These are phyloP conservation scores for Podargus strigoides DNA, from an alignment of 2,797 vertebrate species.

Conservation along the genomic window DNA sequence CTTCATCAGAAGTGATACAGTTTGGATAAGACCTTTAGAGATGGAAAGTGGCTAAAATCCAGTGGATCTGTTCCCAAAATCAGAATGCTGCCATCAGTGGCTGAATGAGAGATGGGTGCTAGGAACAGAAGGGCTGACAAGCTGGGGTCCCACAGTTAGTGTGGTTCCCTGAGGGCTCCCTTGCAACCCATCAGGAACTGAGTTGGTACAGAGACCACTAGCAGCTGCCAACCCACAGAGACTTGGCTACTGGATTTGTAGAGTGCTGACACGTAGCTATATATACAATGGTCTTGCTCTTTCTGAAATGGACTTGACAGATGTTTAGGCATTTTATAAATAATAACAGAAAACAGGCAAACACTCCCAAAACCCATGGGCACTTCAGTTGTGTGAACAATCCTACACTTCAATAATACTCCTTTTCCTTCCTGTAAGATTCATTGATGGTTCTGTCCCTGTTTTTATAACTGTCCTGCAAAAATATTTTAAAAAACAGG, in stretches of 20 bases:
- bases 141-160: background rate
- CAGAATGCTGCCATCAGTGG: background rate
- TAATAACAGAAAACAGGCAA: background rate
- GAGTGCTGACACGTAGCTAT: background rate
- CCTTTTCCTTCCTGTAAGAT: background rate
- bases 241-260: background rate
- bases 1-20: background rate
- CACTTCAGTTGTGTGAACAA: background rate
- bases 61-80: background rate
- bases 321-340: background rate
- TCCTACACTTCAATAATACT: background rate
- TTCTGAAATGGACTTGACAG: background rate
- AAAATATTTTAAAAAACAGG: background rate
- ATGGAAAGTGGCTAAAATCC: background rate
- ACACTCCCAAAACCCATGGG: background rate
- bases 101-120: accelerated
- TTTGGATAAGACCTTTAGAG: background rate
- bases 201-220: background rate
- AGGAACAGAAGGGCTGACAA: background rate
- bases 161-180: background rate
- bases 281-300: background rate
- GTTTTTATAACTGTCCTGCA: background rate
- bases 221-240: background rate
- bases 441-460: background rate
- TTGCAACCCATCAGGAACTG: background rate